A percentile compares a stretch with the other conserved stretches of the same genome.
These are phyloP conservation scores for Zalophus californianus DNA, from an alignment of 2,797 vertebrate species.

Conservation along the genomic window DNA sequence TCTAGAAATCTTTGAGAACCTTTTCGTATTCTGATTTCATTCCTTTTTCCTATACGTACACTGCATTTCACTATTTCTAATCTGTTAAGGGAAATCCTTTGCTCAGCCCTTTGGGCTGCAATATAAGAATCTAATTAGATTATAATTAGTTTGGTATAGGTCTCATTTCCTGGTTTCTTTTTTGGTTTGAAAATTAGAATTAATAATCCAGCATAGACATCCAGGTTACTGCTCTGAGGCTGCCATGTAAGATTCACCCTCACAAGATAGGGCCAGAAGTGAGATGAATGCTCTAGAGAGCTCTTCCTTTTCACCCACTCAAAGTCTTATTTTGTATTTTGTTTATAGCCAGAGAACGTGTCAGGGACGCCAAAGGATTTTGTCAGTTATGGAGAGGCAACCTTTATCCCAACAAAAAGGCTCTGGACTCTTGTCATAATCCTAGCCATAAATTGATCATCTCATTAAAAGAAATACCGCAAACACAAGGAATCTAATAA, in stretches of 20 bases:
- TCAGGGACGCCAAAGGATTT: neutral
- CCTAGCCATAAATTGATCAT: neutral
- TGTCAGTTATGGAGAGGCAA: neutral
- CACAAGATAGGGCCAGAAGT: neutral
- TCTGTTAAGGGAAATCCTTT: neutral
- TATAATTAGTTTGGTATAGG: neutral
- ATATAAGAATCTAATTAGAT: neutral
- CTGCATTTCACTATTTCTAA: neutral
- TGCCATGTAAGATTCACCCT: neutral
- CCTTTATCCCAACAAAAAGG: neutral
- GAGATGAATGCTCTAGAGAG: neutral
- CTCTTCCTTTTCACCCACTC: neutral
- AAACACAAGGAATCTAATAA: conserved; percentile 33
- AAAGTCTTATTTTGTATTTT: conserved; percentile 7
- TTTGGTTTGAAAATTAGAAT: conserved; percentile 35
- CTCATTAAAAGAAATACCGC: conserved; percentile 50
- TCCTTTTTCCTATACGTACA: neutral
- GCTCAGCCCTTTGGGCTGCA: neutral
- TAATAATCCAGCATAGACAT: neutral
- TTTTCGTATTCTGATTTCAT: neutral
- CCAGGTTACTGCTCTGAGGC: neutral
- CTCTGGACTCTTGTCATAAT: conserved; percentile 31
- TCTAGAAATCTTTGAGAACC: neutral
- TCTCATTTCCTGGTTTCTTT: neutral
- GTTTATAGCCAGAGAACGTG: neutral